phyloP scores from a whole-genome alignment of 2,113 vertebrate species.

The Macroglossus sobrinus region DNA sequence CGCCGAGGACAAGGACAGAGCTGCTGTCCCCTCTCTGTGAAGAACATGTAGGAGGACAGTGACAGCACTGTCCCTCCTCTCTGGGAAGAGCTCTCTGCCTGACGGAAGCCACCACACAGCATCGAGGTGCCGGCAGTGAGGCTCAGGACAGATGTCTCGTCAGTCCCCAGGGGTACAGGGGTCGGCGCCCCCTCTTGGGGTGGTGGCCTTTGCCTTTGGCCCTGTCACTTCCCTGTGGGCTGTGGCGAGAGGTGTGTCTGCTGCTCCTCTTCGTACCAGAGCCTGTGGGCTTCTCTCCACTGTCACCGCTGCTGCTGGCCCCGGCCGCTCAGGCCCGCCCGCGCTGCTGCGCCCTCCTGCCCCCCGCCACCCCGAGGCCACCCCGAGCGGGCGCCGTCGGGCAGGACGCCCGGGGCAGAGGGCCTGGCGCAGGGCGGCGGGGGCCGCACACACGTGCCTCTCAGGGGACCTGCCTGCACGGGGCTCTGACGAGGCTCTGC shows the following conservation, averaged over 20 bases:
- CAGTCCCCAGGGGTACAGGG: not conserved
- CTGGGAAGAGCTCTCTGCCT: not conserved
- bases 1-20: too few species aligned
- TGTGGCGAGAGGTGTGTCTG: not conserved
- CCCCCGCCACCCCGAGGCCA: not conserved
- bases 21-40: not conserved
- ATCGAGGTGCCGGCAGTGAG: not conserved
- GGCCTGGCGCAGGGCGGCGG: not conserved
- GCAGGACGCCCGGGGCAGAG: not conserved
- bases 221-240: not conserved
- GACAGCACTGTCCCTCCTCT: too few species aligned
- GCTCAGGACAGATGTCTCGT: not conserved
- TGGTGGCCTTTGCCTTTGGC: not conserved
- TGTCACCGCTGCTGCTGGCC: not conserved
- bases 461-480: accelerated
- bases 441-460: not conserved
- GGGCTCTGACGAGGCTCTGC: not conserved
- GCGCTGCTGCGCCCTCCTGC: not conserved
- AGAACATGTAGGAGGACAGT: not conserved
- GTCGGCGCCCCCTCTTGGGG: not conserved
- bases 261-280: not conserved
- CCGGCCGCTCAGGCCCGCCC: accelerated
- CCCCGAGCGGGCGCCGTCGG: too few species aligned
- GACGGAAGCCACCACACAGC: not conserved
- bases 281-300: not conserved